These are phyloP conservation scores for Drosophila littoralis DNA, from an alignment of 1,140 invertebrate species.

Conservation along the genomic window DNA sequence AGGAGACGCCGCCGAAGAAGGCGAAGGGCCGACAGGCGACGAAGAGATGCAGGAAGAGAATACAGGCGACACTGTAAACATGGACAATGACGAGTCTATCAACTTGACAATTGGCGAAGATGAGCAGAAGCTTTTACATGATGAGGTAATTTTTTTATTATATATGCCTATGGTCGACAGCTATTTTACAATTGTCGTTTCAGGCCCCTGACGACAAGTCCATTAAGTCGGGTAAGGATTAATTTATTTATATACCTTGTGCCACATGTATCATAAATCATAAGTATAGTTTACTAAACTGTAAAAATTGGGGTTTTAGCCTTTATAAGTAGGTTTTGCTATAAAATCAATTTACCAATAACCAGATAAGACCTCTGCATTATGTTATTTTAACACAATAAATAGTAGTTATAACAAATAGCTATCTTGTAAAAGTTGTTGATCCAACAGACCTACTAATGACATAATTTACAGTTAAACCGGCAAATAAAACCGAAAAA, in stretches of 20 bases:
- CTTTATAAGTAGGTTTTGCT: not conserved
- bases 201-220: conserved; percentile 82
- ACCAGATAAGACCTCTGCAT: no score
- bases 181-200: conserved; percentile 24
- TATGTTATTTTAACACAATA: no score
- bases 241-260: not conserved
- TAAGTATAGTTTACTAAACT: not conserved
- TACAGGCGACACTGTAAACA: conserved; percentile 63
- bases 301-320: not conserved
- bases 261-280: not conserved
- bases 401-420: no score
- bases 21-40: conserved; percentile 32
- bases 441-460: not conserved
- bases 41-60: conserved; percentile 67
- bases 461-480: conserved; percentile 57
- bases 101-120: conserved; percentile 92
- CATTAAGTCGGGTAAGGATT: conserved; percentile 73
- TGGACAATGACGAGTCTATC: conserved; percentile 90
- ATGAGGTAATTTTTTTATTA: conserved; percentile 85
- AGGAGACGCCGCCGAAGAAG: conserved; percentile 33
- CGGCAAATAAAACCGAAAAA: conserved; percentile 65
- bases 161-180: not conserved
- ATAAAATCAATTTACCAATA: not conserved
- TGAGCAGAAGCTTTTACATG: conserved; percentile 90
- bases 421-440: not conserved